These are phyloP conservation scores for Petaurus breviceps DNA, from an alignment of 2,113 vertebrate genomes.

Conservation along the genomic window DNA sequence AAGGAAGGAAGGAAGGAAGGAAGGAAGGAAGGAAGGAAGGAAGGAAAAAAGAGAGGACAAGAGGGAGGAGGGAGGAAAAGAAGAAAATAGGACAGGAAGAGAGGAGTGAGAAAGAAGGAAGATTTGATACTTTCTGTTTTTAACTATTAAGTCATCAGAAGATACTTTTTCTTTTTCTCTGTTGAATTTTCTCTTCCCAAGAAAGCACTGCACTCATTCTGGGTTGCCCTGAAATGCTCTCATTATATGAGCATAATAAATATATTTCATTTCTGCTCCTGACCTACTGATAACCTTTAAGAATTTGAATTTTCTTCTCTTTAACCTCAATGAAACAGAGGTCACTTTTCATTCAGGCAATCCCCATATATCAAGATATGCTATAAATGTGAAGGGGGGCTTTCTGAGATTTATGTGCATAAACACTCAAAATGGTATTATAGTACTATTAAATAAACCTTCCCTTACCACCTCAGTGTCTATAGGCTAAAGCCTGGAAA, in stretches of 20 bases:
- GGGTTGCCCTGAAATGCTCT: not conserved
- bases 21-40: not conserved
- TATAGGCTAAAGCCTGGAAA: not conserved
- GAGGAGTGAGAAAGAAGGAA: not conserved
- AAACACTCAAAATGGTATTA: not conserved
- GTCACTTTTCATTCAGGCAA: not conserved
- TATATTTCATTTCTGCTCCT: slow-evolving; percentile 2
- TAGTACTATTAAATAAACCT: not conserved
- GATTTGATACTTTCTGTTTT: not conserved
- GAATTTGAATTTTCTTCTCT: slow-evolving; percentile 16
- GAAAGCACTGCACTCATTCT: not conserved
- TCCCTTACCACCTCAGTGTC: not conserved
- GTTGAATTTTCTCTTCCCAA: not conserved
- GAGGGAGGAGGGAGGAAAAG: not conserved
- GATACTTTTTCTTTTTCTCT: not conserved
- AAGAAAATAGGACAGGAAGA: not conserved
- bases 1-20: not conserved
- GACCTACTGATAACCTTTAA: slow-evolving; percentile 15
- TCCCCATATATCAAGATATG: not conserved
- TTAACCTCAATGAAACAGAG: not conserved
- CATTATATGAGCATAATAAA: slow-evolving; percentile 1
- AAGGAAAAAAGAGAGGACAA: not conserved
- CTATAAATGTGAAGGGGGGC: not conserved
- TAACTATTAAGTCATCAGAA: not conserved
- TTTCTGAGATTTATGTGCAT: not conserved